Conservation (phyloP, 2,113 vertebrate genomes). For the Gadus chalcogrammus region DNA sequence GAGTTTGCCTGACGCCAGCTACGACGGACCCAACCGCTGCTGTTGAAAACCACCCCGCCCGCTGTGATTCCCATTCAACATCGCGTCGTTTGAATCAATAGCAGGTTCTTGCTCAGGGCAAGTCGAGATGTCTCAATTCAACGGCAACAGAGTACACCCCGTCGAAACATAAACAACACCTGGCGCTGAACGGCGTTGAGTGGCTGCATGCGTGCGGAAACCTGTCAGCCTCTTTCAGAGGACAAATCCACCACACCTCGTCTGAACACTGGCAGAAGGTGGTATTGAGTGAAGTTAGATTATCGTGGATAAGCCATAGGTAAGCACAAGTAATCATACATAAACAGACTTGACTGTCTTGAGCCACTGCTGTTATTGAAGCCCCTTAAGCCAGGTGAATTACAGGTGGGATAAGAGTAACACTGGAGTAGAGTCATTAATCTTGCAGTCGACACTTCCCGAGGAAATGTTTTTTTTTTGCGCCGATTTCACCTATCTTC, state of each 20-base stretch:
- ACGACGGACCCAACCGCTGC: too few species aligned
- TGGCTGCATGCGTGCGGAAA: constrained; percentile 33
- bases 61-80: constrained; percentile 26
- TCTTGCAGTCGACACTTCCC: constrained; percentile 42
- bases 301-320: constrained; percentile 29
- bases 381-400: constrained; percentile 33
- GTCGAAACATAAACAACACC: constrained; percentile 33
- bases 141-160: background rate
- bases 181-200: constrained; percentile 5
- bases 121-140: constrained; percentile 32
- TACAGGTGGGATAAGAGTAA: constrained; percentile 25
- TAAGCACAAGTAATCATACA: too few species aligned
- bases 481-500: constrained; percentile 28
- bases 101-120: background rate
- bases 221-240: constrained; percentile 44
- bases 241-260: constrained; percentile 32
- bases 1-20: constrained; percentile 1
- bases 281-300: constrained; percentile 46
- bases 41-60: constrained; percentile 12
- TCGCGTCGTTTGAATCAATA: constrained; percentile 37
- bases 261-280: constrained; percentile 42
- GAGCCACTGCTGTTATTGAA: constrained; percentile 42
- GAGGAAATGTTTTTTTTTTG: too few species aligned
- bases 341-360: constrained; percentile 13
- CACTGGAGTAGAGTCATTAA: constrained; percentile 35